These are phyloP conservation scores for Ophioderma brevispina DNA, from an alignment of 35 echinoderm and acorn worm species.

Conservation along the genomic window DNA sequence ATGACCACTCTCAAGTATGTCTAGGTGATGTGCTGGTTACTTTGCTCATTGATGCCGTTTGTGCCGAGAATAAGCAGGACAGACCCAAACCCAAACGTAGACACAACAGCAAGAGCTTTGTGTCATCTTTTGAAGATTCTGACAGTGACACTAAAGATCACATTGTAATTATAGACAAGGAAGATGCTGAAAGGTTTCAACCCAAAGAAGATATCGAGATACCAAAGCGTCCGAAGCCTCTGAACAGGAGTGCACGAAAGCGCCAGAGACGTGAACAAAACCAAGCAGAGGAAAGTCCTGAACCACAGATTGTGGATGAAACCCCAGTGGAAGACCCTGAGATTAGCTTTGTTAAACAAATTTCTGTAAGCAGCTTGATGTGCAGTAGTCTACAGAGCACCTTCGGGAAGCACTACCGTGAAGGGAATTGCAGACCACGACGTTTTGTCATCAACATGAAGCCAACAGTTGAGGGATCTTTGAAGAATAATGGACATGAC, in stretches of 20 bases:
- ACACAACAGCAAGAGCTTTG: neutral
- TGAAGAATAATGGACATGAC: constrained; percentile 4
- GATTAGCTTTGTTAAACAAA: neutral
- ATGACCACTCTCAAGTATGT: too few species aligned
- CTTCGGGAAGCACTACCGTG: constrained; percentile 15
- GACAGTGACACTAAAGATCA: neutral
- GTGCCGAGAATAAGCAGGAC: too few species aligned
- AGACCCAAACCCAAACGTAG: neutral
- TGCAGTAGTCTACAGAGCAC: neutral
- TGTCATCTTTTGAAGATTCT: neutral
- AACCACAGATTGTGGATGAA: neutral
- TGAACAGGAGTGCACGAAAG: neutral
- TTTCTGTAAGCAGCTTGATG: neutral
- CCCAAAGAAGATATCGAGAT: neutral
- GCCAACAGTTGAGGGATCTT: neutral
- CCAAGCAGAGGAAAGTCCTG: neutral
- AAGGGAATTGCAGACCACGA: constrained; percentile 28
- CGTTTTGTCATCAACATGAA: constrained; percentile 51
- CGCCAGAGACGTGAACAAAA: neutral
- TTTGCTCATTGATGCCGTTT: too few species aligned
- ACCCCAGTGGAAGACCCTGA: neutral
- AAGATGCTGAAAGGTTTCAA: neutral
- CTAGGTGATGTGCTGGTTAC: too few species aligned
- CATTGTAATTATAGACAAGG: neutral
- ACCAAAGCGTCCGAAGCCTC: neutral